These are phyloP conservation scores for Lepisosteus osseus DNA, from an alignment of 2,113 vertebrate species.

Conservation along the genomic window DNA sequence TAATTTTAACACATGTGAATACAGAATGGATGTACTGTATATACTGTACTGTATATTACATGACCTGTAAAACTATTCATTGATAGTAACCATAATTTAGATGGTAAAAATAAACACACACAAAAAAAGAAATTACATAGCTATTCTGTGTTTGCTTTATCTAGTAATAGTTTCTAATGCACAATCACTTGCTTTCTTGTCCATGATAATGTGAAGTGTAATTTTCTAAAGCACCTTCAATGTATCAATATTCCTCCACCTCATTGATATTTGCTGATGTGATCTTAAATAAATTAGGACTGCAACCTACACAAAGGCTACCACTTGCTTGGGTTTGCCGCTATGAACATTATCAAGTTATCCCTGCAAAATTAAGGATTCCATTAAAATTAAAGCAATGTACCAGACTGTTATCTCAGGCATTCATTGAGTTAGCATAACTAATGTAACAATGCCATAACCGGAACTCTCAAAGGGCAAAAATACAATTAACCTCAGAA, in stretches of 20 bases:
- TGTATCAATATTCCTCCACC: background rate
- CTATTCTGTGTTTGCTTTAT: background rate
- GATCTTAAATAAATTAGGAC: background rate
- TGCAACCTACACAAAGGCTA: background rate
- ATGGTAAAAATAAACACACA: background rate
- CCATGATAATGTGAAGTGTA: background rate
- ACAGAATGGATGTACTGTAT: no score
- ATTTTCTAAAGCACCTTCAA: background rate
- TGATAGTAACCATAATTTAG: background rate
- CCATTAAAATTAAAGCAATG: conserved; percentile 6
- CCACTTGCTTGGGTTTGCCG: background rate
- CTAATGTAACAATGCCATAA: background rate
- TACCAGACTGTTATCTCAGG: background rate
- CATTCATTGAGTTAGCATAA: conserved; percentile 1
- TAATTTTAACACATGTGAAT: no score
- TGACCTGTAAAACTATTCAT: background rate
- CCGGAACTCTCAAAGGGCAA: background rate
- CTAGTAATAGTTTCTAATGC: background rate
- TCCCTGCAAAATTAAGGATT: background rate
- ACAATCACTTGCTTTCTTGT: background rate
- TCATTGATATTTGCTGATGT: conserved; percentile 1
- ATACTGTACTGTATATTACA: no score
- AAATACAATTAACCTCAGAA: conserved; percentile 4
- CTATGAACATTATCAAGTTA: background rate
- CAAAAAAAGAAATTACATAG: background rate